Evolutionary conservation across 2,797 vertebrate species (phyloP).

Genomic region (Philypnodon macrostomus): DNA sequence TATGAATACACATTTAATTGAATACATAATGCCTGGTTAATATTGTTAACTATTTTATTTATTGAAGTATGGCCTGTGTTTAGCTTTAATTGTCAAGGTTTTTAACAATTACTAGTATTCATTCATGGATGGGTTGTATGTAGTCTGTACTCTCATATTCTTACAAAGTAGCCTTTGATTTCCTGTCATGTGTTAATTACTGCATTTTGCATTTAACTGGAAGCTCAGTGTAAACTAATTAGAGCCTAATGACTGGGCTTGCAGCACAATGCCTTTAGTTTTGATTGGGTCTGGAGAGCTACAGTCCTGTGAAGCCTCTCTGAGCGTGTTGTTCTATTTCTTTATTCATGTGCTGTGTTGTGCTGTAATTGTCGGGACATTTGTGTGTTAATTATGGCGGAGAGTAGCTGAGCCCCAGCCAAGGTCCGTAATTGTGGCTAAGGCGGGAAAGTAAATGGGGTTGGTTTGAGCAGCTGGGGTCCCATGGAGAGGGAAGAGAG

Average conservation of each 20-base stretch:
- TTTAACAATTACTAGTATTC: background rate
- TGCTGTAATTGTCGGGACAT: constrained; percentile 97
- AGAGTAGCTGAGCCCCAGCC: constrained; percentile 97
- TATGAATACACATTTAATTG: too few species aligned
- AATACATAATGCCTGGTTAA: too few species aligned
- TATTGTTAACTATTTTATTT: too few species aligned
- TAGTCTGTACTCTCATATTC: constrained; percentile 81
- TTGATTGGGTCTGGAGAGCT: constrained; percentile 88
- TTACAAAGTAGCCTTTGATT: constrained; percentile 99
- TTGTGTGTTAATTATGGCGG: constrained; percentile 98
- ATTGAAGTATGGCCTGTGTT: too few species aligned
- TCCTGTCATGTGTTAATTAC: constrained; percentile 99
- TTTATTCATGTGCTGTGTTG: constrained; percentile 88
- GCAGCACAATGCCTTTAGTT: constrained; percentile 89
- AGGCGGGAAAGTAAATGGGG: constrained; percentile 94
- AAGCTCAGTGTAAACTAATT: constrained; percentile 99
- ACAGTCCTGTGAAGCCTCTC: constrained; percentile 83
- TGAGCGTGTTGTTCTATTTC: constrained; percentile 92
- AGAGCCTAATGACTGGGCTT: constrained; percentile 96
- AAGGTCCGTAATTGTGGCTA: constrained; percentile 94
- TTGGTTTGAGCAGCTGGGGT: constrained; percentile 98
- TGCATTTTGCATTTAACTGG: constrained; percentile 96
- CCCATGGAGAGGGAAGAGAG: constrained; percentile 87
- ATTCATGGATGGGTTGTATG: too few species aligned
- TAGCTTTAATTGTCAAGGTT: too few species aligned